A percentile compares a stretch with the other conserved stretches of the same genome.
These are phyloP conservation scores for Macropus fuliginosus DNA, from an alignment of 2,797 vertebrate genomes.

Conservation along the genomic window DNA sequence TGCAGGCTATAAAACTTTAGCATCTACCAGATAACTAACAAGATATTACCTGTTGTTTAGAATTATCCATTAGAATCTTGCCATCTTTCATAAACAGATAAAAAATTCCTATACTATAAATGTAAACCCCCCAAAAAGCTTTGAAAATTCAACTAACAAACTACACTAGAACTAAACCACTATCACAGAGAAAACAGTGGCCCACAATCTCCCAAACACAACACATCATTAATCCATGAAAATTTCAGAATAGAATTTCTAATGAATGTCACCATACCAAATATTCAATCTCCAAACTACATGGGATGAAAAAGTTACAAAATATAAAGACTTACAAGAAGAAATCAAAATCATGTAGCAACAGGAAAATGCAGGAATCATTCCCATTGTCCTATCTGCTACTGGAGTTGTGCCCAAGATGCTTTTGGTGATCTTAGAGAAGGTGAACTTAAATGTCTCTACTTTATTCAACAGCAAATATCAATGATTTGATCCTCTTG, in stretches of 20 bases:
- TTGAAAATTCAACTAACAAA: background rate
- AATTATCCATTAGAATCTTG: background rate
- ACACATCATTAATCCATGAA: background rate
- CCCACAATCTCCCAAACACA: background rate
- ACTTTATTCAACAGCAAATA: background rate
- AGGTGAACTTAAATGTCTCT: background rate
- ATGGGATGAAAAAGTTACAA: background rate
- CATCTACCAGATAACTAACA: background rate
- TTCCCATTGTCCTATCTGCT: background rate
- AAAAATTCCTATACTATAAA: background rate
- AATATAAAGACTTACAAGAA: background rate
- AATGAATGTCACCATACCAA: background rate
- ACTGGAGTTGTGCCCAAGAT: background rate
- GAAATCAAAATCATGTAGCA: background rate
- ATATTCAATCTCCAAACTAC: background rate
- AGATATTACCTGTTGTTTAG: background rate
- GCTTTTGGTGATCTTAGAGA: background rate
- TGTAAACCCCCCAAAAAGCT: background rate
- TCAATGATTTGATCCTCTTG: background rate
- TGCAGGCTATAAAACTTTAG: background rate
- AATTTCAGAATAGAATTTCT: background rate
- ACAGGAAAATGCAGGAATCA: background rate
- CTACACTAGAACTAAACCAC: background rate
- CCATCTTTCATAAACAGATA: background rate
- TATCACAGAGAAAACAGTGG: background rate